Base-by-base conservation (phyloP, 2,888 invertebrate species). In the Phorcus lineatus region DNA sequence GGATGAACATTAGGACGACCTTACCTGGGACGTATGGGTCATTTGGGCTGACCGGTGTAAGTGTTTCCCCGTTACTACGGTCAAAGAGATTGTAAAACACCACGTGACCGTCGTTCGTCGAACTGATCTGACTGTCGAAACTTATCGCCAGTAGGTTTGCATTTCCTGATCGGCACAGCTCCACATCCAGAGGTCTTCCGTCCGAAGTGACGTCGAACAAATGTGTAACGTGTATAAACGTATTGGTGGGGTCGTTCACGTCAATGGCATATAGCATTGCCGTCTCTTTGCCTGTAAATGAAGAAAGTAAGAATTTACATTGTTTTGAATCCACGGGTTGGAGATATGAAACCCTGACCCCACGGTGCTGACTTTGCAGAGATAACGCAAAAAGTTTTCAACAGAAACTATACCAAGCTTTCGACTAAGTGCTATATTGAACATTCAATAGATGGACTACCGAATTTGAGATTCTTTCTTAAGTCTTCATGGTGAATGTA, bases 151-250 rank as follows among this genome's bases (percentile, higher is more conserved):
- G 24, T 17, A 52, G 70, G 17, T 67, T 19, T n/a, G 16, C 47
- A 1, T 28, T 47, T 11, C 52, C 40, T 4, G 19, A 53, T 17
- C 78, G 78, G 54, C 78, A 78, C 28, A 78, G 22, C 36, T 78
- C 67, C 24, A 78, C 54, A 19, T 78, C 78, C 2, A 78, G 36
- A 6, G 78, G 78, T 9, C 22, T 31, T 4, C 78, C 78, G 24
- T 78, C 78, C 13, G 19, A 7, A 36, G 40, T 55, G 1, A 19
- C 19, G 54, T 28, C 55, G 28, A 78, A 78, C 16, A 22, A 24
- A 54, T 66, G 19, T 0, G 36, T 78, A 31, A 54, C 22, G 17
- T 16, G 24, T 1, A 36, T 7, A 36, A 36, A 36, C 36, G 78
- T 53, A 19, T 24, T 31, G 53, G 28, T 70, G 13, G 54, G 53